Evolutionary conservation across 2,113 vertebrate species (phyloP).

Genomic region (Microcebus ravelobensis): DNA sequence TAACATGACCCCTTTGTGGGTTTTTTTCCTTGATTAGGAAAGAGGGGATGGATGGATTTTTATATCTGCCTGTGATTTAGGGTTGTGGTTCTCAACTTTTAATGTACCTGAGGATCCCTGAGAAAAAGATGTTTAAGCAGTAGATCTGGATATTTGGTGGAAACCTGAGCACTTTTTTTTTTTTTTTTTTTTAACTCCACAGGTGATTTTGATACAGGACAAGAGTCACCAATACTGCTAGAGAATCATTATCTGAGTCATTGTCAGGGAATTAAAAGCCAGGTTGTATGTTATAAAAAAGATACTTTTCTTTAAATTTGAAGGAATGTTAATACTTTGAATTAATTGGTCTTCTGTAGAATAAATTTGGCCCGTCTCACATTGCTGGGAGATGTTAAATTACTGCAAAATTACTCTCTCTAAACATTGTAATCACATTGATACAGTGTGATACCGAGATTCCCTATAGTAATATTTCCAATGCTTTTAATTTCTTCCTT

Average conservation of each 20-base stretch:
- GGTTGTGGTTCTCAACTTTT: slow-evolving; percentile 4
- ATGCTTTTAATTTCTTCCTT: background rate
- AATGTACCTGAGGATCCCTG: background rate
- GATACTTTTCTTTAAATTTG: background rate
- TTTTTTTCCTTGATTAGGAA: background rate
- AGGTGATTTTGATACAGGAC: background rate
- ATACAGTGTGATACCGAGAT: background rate
- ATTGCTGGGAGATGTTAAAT: background rate
- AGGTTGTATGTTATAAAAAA: background rate
- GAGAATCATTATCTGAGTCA: background rate
- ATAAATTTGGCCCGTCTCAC: background rate
- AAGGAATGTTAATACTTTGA: background rate
- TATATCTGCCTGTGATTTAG: background rate
- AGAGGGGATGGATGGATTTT: background rate
- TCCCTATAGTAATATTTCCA: background rate
- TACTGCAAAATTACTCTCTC: background rate
- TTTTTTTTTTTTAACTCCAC: background rate
- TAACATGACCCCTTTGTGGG: slow-evolving; percentile 44
- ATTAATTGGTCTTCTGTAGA: background rate
- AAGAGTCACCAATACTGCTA: background rate
- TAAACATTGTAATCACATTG: background rate
- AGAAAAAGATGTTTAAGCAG: background rate
- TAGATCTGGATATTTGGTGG: background rate
- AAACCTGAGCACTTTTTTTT: background rate
- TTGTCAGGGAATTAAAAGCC: fast-evolving